Evolutionary conservation across 1,140 invertebrate species (phyloP), one percentile per base, ranked within the genome.

Genomic region (Drosophila aff.): DNA sequence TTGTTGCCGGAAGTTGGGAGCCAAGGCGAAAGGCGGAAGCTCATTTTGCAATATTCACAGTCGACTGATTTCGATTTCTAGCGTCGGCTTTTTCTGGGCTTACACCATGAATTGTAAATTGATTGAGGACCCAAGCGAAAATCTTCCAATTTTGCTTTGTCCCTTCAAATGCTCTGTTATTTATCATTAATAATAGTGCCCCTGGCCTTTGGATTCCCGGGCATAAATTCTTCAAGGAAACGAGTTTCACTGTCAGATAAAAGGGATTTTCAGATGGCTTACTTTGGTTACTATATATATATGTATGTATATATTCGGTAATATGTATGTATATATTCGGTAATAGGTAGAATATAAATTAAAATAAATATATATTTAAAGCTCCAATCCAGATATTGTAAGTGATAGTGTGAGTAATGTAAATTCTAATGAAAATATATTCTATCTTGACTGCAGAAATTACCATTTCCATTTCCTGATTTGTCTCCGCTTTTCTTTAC

Each of bases 1-100:
- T 91, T 91, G 89, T 79, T 84, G 89, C 83, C 89, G 89, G 89
- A 91, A 91, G 89, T 91, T 68, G 78, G 77, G 77, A 67, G 80
- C 82, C 67, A 79, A 76, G 75, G 72, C 79, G 75, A 67, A 79
- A 62, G 75, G 78, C 87, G 87, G 87, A 91, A 91, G 83, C 87
- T 91, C 87, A 91, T 91, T 91, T 91, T 81, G 81, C 81, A 90
- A 89, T 89, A 90, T 89, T 89, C 84, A 89, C 84, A 90, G 85
- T 79, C 80, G 84, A 84, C 85, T 89, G 84, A 87, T 79, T 87
- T 83, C 84, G 79, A 79, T 79, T 79, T 78, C 74, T 78, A 78
- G 74, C 73, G 82, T 68, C 81, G 76, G 83, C 75, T 90, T 85
- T 79, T 85, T 90, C 71, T 66, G 18, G 58, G 69, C 69, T 57